Conservation (phyloP, 2,113 vertebrate genomes). For the Clupea harengus region DNA sequence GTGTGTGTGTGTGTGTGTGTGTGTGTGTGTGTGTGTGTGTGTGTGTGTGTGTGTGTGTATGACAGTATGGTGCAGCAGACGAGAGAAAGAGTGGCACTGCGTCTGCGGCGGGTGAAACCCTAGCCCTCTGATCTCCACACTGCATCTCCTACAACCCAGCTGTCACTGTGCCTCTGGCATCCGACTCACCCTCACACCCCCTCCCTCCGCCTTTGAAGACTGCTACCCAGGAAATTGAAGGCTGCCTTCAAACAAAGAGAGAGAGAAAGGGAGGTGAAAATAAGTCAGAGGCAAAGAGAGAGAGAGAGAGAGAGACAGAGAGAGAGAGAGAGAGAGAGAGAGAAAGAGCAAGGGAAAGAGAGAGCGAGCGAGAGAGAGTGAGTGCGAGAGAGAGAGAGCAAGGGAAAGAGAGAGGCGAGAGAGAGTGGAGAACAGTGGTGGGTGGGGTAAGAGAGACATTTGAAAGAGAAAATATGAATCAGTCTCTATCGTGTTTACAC, state of each 20-base stretch:
- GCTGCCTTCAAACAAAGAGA: conserved; percentile 67
- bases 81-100: conserved; percentile 58
- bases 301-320: conserved; percentile 50
- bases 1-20: background rate
- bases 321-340: conserved; percentile 41
- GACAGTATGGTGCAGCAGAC: conserved; percentile 22
- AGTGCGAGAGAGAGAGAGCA: background rate
- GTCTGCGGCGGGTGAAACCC: conserved; percentile 59
- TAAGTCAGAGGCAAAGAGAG: conserved; percentile 25
- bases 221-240: conserved; percentile 75
- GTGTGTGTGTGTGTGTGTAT: conserved; percentile 7
- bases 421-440: conserved; percentile 29
- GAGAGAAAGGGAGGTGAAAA: conserved; percentile 42
- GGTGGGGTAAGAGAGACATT: background rate
- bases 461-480: conserved; percentile 8
- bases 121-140: conserved; percentile 67
- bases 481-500: conserved; percentile 33
- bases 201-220: conserved; percentile 61
- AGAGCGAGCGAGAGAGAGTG: conserved; percentile 45
- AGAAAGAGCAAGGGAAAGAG: conserved; percentile 28
- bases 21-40: conserved; percentile 14
- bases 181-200: conserved; percentile 49
- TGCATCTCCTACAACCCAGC: conserved; percentile 73
- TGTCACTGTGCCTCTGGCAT: conserved; percentile 71
- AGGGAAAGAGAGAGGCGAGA: background rate